phyloP scores from a whole-genome alignment of 2,797 vertebrate genomes.

The Pangasius sanitwongsei region DNA sequence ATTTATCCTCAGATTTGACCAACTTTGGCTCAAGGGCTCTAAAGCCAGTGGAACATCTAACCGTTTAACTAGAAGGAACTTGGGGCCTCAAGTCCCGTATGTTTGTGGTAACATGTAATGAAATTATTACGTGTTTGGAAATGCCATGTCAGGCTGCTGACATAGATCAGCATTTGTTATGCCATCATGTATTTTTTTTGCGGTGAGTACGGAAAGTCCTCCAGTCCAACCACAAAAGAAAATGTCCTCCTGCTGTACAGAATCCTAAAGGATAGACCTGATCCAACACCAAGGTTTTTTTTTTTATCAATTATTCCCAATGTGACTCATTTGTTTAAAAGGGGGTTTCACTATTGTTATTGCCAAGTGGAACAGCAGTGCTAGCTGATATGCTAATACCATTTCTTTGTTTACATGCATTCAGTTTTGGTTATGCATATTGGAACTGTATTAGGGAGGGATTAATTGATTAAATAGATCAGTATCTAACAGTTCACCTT shows the following conservation, averaged over 20 bases:
- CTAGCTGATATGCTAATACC: constrained; percentile 14
- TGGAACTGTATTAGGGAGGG: background rate
- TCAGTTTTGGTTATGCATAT: background rate
- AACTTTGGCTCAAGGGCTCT: background rate
- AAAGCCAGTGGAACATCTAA: constrained; percentile 4
- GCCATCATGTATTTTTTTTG: constrained; percentile 33
- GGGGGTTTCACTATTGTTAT: background rate
- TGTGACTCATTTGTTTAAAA: constrained; percentile 33
- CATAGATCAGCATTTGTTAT: background rate
- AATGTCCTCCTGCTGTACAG: background rate
- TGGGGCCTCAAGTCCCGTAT: background rate
- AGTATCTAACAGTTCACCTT: constrained; percentile 27
- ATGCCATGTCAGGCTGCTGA: constrained; percentile 6
- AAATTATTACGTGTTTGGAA: background rate
- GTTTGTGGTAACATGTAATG: constrained; percentile 21
- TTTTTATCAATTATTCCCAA: constrained; percentile 1
- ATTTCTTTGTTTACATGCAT: background rate
- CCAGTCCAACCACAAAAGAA: constrained; percentile 9
- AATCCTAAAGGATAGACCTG: constrained; percentile 29
- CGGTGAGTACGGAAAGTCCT: constrained; percentile 27
- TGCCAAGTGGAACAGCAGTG: constrained; percentile 11
- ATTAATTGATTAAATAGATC: constrained; percentile 38
- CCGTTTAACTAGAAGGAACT: background rate
- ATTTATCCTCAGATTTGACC: background rate
- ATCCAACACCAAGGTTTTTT: background rate